Percentiles rank a stretch among this genome's conserved stretches.
Evolutionary conservation across 2,113 vertebrate species (phyloP).

Genomic region (Sinocyclocheilus grahami): DNA sequence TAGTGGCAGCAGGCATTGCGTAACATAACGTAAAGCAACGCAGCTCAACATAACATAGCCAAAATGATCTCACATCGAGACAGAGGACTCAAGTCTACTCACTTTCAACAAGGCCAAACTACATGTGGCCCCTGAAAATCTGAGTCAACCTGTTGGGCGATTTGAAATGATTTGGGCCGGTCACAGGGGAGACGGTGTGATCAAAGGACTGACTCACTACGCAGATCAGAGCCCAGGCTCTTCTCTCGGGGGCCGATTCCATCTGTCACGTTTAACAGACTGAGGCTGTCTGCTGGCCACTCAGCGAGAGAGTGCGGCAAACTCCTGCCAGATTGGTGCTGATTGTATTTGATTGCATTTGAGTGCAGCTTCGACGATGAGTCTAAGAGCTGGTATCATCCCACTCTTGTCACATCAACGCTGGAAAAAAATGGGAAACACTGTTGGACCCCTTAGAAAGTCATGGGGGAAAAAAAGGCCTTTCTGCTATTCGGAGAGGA

Average conservation of each 20-base stretch:
- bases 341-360: slow-evolving; percentile 72
- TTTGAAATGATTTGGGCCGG: slow-evolving; percentile 43
- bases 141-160: slow-evolving; percentile 45
- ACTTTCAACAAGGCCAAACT: slow-evolving; percentile 21
- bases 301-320: slow-evolving; percentile 42
- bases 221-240: slow-evolving; percentile 31
- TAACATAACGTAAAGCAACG: background rate
- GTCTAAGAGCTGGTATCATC: slow-evolving; percentile 69
- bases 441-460: slow-evolving; percentile 18
- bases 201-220: slow-evolving; percentile 19
- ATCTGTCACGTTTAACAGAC: slow-evolving; percentile 52
- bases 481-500: slow-evolving; percentile 27
- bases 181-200: slow-evolving; percentile 35
- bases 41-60: background rate
- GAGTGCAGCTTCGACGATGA: slow-evolving; percentile 61
- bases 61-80: background rate
- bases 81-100: slow-evolving; percentile 7
- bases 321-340: slow-evolving; percentile 61
- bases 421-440: slow-evolving; percentile 37
- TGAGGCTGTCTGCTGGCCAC: slow-evolving; percentile 45
- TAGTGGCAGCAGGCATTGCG: background rate
- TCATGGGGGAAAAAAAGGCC: background rate
- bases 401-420: slow-evolving; percentile 59
- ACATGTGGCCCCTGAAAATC: slow-evolving; percentile 30
- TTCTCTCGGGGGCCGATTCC: slow-evolving; percentile 35